These are phyloP conservation scores for Mechanitis mazaeus DNA, from an alignment of 2,888 invertebrate species.

Conservation along the genomic window DNA sequence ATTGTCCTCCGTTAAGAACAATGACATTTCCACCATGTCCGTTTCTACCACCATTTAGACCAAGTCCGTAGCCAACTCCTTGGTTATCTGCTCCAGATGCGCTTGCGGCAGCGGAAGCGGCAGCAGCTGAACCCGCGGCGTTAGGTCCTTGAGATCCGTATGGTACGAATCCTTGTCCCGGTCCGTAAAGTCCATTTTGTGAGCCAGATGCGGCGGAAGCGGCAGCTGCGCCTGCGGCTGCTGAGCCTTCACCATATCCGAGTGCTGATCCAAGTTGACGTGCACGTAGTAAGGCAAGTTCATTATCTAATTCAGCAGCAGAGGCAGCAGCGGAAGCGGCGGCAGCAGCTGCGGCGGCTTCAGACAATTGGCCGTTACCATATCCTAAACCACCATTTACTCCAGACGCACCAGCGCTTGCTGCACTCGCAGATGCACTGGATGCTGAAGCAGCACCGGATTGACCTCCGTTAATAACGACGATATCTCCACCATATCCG, in stretches of 20 bases:
- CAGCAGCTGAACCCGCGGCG: slow-evolving; percentile 1
- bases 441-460: neutral
- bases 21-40: neutral
- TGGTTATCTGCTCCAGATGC: slow-evolving; percentile 3
- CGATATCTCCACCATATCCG: slow-evolving; percentile 18
- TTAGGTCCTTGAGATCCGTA: neutral
- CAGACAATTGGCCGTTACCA: neutral
- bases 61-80: slow-evolving; percentile 6
- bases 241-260: too few relatives aligned
- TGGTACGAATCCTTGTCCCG: neutral
- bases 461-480: neutral
- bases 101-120: slow-evolving; percentile 3
- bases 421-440: neutral
- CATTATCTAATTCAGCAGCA: slow-evolving; percentile 9
- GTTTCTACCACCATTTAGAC: neutral
- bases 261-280: too few relatives aligned
- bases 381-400: neutral
- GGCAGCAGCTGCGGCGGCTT: neutral
- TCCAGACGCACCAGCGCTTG: neutral
- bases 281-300: neutral
- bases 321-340: slow-evolving; percentile 10
- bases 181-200: neutral
- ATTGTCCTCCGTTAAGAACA: slow-evolving; percentile 4
- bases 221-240: too few relatives aligned
- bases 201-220: too few relatives aligned